These are phyloP conservation scores for Lagocephalus sceleratus DNA, from an alignment of 2,797 vertebrate species.

Conservation along the genomic window DNA sequence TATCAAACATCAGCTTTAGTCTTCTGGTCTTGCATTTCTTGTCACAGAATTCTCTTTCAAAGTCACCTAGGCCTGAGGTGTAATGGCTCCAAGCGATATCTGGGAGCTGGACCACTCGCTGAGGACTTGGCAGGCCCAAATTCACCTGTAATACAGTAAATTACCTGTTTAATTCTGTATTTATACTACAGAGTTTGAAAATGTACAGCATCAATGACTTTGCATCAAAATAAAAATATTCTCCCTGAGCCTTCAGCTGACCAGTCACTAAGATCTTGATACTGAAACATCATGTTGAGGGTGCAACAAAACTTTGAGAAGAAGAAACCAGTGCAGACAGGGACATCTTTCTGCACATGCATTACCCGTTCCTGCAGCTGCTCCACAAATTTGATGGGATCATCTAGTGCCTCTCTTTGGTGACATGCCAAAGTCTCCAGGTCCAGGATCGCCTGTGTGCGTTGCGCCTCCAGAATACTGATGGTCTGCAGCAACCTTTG, in stretches of 20 bases:
- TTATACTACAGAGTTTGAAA: neutral
- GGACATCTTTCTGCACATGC: neutral
- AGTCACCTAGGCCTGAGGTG: slow-evolving; percentile 92
- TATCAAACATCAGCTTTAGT: slow-evolving; percentile 94
- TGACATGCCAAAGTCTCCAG: slow-evolving; percentile 89
- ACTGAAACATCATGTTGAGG: too few relatives aligned
- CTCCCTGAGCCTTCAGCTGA: too few relatives aligned
- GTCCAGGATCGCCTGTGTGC: slow-evolving; percentile 95
- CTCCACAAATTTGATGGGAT: slow-evolving; percentile 96
- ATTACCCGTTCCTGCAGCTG: slow-evolving; percentile 95
- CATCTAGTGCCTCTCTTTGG: slow-evolving; percentile 88
- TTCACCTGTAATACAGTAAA: slow-evolving; percentile 73
- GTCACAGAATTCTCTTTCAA: slow-evolving; percentile 94
- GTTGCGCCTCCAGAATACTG: slow-evolving; percentile 95
- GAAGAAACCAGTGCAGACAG: neutral
- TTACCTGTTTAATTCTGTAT: too few relatives aligned
- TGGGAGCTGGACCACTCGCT: slow-evolving; percentile 95
- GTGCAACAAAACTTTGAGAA: neutral
- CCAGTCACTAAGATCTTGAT: too few relatives aligned
- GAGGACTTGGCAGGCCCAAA: slow-evolving; percentile 90
- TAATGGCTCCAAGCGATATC: slow-evolving; percentile 97
- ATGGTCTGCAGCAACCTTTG: slow-evolving; percentile 99
- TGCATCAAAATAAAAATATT: too few relatives aligned
- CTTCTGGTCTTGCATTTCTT: slow-evolving; percentile 92
- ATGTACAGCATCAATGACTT: neutral